Evolutionary conservation across 2,888 invertebrate species (phyloP), one percentile per base, ranked within the genome.

Genomic region (Polydrusus pterygomalis): DNA sequence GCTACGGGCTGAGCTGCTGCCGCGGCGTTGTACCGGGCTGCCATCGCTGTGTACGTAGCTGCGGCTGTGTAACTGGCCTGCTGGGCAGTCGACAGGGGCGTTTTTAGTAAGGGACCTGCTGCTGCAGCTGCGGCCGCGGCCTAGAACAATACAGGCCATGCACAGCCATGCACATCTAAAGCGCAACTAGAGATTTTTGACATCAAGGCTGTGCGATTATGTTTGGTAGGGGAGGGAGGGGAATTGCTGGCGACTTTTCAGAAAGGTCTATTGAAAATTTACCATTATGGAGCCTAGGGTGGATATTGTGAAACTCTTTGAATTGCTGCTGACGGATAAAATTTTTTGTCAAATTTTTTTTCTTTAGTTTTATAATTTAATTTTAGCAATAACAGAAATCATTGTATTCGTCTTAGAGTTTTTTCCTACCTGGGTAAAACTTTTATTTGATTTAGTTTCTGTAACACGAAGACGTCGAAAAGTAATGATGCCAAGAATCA

Each of bases 1-100:
- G 94, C 93, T 80, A 89, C 93, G 89, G 92, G 91, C 84, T 91
- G 93, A 77, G 65, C 65, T 47, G 17, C 64, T 95, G 82, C 95
- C 91, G 80, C 95, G 95, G 56, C 76, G 71, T 18, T 79, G 77
- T 43, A 95, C 95, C 78, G 95, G 95, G 86, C 95, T 95, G 89
- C 95, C 95, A 80, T 47, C 0, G 45, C 70, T 56, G 94, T 94
- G 72, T 95, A 95, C 83, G 96, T 96, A 79, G 95, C 95, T 15
- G 82, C 96, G 79, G 95, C 95, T 86, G 96, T 95, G 86, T 96
- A 95, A 86, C 94, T 94, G 81, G 94, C 94, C 91, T 96, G 95
- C 70, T 95, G 95, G 87, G 95, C 94, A 88, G 92, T 90, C 87
- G 93, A 94, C 89, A 94, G 90, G 87, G 95, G 95, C 79, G 95